Evolutionary conservation across 2,113 vertebrate genomes (phyloP), one percentile per base, ranked within the genome.

Genomic region (Rynchops niger): DNA sequence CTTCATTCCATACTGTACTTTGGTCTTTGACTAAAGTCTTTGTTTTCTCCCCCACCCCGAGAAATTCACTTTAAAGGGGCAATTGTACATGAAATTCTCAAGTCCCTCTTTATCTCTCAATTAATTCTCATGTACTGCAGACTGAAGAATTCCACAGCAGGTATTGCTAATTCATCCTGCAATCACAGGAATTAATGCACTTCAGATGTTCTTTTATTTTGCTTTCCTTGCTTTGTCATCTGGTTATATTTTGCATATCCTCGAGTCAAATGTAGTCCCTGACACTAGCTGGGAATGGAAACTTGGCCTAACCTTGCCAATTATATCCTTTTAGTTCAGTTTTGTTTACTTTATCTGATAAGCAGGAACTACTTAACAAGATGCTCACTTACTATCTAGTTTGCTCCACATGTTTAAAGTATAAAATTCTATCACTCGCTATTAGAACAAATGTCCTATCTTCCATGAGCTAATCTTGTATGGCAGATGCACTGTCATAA

Each of bases 381-480:
- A 86, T 97, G 77, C 95, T 95, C 49, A 47, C 69, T 96, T 91
- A 77, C 93, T 96, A 96, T 97, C 97, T 96, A 81, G 67, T 85
- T 96, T 88, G 65, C 50, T 96, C 97, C 96, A 96, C 74, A 74
- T 86, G 66, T 96, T 74, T 52, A 65, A 97, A 97, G 70, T 85
- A 70, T 72, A 95, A 96, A 98, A 93, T 97, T 98, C 86, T 97
- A 96, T 97, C 88, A 61, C 53, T 91, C 16, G 6, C 81, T 97
- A 66, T 83, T 97, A 85, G 91, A 93, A 95, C 85, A 95, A 97
- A 95, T 79, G 56, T 90, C 86, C 91, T 98, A 98, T 98, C 97
- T 97, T 95, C 79, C 94, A 93, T 89, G 90, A 91, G 94, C 97
- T 98, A 98, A 98, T 98, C 98, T 98, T 96, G 73, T 94, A 82